Conservation (phyloP, 2,797 vertebrate genomes). For the Pseudochirops corinnae region DNA sequence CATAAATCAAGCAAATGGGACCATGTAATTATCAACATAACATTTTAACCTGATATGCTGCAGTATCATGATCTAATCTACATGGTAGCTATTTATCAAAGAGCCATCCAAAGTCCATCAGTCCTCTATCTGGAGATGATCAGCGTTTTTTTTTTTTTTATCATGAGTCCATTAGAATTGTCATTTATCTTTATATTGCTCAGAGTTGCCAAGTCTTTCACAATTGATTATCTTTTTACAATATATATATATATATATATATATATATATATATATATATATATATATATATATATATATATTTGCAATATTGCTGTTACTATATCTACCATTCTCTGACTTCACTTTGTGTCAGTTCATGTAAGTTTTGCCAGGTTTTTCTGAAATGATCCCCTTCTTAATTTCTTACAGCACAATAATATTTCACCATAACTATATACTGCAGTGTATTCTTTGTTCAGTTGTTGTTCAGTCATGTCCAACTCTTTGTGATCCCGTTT, state of each 20-base stretch:
- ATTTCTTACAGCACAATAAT: not conserved
- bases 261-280: too few species aligned
- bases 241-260: too few species aligned
- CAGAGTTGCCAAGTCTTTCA: not conserved
- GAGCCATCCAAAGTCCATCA: not conserved
- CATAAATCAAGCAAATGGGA: not conserved
- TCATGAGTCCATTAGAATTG: not conserved
- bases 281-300: too few species aligned
- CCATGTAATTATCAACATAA: not conserved
- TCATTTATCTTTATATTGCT: not conserved
- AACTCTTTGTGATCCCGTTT: not conserved
- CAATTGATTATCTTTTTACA: not conserved
- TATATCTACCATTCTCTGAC: not conserved
- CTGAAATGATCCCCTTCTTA: not conserved
- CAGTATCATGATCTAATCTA: not conserved
- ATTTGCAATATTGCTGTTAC: not conserved
- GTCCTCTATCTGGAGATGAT: not conserved
- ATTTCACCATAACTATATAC: not conserved
- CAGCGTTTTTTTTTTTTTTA: not conserved
- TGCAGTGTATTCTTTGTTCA: not conserved
- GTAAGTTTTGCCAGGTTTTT: not conserved
- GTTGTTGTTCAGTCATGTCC: not conserved
- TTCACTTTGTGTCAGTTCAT: not conserved
- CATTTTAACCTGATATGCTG: not conserved
- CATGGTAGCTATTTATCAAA: not conserved